Conservation (phyloP, 1,140 invertebrate genomes). For the Anastrepha ludens region DNA sequence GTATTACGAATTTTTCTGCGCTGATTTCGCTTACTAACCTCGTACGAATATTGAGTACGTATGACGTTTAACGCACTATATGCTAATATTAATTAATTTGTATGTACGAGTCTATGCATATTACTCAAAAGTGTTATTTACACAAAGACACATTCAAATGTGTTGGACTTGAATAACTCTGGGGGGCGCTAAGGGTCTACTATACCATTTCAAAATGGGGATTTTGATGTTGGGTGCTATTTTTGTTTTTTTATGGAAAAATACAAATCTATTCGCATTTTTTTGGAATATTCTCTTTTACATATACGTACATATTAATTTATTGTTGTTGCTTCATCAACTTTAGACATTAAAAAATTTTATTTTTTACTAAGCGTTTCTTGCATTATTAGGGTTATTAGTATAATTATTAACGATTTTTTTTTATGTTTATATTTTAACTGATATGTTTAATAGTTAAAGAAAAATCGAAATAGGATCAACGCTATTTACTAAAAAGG, state of each 20-base stretch:
- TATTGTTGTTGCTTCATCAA: neutral
- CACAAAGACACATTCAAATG: neutral
- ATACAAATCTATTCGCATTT: slow-evolving; percentile 3
- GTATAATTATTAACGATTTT: neutral
- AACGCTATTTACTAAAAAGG: neutral
- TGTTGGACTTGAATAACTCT: neutral
- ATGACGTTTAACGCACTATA: slow-evolving; percentile 4
- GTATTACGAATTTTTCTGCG: neutral
- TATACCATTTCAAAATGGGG: neutral
- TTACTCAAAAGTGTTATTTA: neutral
- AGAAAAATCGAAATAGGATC: neutral
- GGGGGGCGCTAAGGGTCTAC: neutral
- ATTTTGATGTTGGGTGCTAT: neutral
- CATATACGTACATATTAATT: neutral
- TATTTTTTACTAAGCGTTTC: slow-evolving; percentile 39
- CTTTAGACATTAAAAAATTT: slow-evolving; percentile 43
- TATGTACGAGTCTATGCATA: neutral
- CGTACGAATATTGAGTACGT: neutral
- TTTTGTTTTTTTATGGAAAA: neutral
- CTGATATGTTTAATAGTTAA: slow-evolving; percentile 12
- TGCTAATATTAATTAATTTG: neutral
- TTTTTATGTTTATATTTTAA: slow-evolving; percentile 3
- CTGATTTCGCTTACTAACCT: neutral
- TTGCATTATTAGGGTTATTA: neutral
- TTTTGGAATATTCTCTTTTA: slow-evolving; percentile 22